Base-by-base conservation (phyloP, 2,797 vertebrate genomes). In the Spinibarbus caldwelli region DNA sequence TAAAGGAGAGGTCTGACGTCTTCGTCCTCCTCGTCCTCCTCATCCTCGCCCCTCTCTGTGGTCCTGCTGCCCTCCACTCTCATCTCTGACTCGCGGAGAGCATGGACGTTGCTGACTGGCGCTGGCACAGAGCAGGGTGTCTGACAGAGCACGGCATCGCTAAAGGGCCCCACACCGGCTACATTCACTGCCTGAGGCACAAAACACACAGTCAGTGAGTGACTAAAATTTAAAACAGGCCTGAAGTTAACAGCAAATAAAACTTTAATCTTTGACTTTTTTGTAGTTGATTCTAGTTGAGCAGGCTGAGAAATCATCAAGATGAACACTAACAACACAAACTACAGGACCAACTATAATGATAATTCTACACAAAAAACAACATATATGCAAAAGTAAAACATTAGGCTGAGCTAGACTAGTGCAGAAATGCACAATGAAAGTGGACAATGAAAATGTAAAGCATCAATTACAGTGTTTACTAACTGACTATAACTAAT, bases 91-190 rank as follows among this genome's bases (percentile, higher is more conserved):
- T 98, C 97, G 71, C 93, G 95, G 86, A 97, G 91, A 84, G 94
- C 94, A 86, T 95, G 96, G 91, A 99, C 94, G 91, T 92, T 96
- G 89, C 96, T 95, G 91, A 99, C 95, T 17, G 96, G 91, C 1
- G 97, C 98, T 2, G 98, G 98, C 85, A 97, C 98, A 0, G 97
- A 99, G 89, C 97, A 96, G 71, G 97, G 98, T 6, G 97, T 98
- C 95, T 96, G 95, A 89, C 96, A 98, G 36, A 96, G 89, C 87
- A 97, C 94, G 0, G 95, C 96, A 78, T 98, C 97, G 81, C 98
- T 98, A 94, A 97, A 99, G 81, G 96, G 95, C 23, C 98, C 97
- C 80, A 96, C 93, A 1, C 98, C 98, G 0, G 97, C 97, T 87
- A 93, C 88, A 34, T 98, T 99, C 89, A 96, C 92, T 31, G 97